phyloP scores from a whole-genome alignment of 2,113 vertebrate species.

The Hemibagrus wyckioides region DNA sequence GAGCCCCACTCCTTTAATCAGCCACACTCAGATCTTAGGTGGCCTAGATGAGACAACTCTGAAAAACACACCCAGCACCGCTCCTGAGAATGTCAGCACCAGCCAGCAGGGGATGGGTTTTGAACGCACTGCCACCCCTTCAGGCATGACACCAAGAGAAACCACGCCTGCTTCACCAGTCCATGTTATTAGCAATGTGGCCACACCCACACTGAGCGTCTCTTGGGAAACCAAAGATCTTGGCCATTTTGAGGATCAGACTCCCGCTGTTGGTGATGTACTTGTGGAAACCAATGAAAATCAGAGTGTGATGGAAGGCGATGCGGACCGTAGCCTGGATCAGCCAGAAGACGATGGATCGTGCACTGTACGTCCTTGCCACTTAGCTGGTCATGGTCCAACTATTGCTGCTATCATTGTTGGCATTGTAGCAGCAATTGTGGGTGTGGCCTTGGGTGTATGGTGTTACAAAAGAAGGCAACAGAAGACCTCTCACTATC shows the following conservation, averaged over 20 bases:
- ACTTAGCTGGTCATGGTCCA: conserved; percentile 72
- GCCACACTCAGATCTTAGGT: conserved; percentile 51
- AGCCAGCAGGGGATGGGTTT: conserved; percentile 28
- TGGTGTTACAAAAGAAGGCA: conserved; percentile 88
- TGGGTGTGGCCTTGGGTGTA: conserved; percentile 71
- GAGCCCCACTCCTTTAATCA: conserved; percentile 50
- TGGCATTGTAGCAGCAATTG: conserved; percentile 76
- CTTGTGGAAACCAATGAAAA: conserved; percentile 39
- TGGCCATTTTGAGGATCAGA: conserved; percentile 55
- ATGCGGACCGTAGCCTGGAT: conserved; percentile 71
- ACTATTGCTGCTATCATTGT: conserved; percentile 81
- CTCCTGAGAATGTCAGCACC: conserved; percentile 62
- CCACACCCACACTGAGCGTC: conserved; percentile 62
- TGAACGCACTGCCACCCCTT: conserved; percentile 54
- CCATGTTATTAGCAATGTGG: conserved; percentile 49
- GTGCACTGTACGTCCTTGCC: conserved; percentile 70
- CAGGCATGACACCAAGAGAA: conserved; percentile 53
- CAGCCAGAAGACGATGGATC: conserved; percentile 71
- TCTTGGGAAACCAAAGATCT: conserved; percentile 61
- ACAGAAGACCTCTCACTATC: conserved; percentile 89
- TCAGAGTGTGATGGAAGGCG: conserved; percentile 51
- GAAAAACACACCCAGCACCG: conserved; percentile 54
- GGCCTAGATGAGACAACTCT: conserved; percentile 42
- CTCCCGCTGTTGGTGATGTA: conserved; percentile 42
- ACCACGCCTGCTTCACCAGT: conserved; percentile 49